Percentiles rank a stretch among this genome's conserved stretches.
phyloP scores from a whole-genome alignment of 92 coral and sea anemone species.

The Palythoa caribaeorum region DNA sequence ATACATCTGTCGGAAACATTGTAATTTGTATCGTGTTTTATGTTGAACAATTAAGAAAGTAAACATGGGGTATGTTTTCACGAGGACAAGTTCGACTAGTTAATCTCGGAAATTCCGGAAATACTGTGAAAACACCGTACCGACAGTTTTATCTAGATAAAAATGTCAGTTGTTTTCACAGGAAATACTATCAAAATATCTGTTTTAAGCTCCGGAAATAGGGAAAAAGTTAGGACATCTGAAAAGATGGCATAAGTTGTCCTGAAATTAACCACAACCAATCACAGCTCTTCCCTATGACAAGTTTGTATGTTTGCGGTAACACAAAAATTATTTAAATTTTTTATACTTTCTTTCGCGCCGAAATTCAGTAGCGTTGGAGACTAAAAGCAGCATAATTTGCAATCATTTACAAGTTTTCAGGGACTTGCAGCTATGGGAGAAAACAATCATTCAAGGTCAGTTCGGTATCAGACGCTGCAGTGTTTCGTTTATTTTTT shows the following conservation, averaged over 20 bases:
- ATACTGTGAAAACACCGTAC: not conserved
- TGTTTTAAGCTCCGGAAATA: not conserved
- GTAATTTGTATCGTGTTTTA: no score
- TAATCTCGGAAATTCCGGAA: not conserved
- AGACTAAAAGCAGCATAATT: not conserved
- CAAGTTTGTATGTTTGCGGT: not conserved
- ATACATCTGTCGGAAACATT: no score
- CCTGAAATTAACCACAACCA: conserved; percentile 6
- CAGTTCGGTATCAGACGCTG: not conserved
- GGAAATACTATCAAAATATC: not conserved
- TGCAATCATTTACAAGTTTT: not conserved
- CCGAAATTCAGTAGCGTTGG: not conserved
- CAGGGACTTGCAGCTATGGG: not conserved
- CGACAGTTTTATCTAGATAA: conserved; percentile 18
- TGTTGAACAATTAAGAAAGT: no score
- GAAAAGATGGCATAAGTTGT: conserved; percentile 20
- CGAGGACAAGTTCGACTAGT: not conserved
- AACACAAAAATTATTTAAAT: not conserved
- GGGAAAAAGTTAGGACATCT: conserved; percentile 18
- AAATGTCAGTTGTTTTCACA: conserved; percentile 26
- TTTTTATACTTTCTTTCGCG: not conserved
- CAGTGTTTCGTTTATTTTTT: not conserved
- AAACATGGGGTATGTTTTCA: not conserved
- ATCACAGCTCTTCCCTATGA: conserved; percentile 3
- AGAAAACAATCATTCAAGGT: conserved; percentile 8